Evolutionary conservation across 2,888 invertebrate genomes (phyloP).

Genomic region (Sinodicranocentrus sp.): DNA sequence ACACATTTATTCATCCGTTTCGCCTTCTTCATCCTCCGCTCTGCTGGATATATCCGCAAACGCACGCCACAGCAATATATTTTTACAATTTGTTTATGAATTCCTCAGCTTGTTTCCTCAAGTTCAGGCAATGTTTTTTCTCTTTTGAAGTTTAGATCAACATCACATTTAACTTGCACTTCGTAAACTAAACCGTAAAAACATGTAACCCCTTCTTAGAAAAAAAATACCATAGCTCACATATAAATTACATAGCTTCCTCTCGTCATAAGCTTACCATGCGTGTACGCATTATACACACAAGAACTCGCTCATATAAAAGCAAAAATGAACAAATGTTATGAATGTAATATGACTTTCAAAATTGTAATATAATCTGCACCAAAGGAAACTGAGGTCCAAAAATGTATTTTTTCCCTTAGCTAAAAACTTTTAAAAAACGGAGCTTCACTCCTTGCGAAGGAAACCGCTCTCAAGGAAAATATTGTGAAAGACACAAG

Average conservation of each 20-base stretch:
- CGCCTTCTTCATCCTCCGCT: too few species aligned
- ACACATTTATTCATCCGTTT: too few species aligned
- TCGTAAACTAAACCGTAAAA: slow-evolving; percentile 12
- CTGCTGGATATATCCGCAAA: slow-evolving; percentile 3
- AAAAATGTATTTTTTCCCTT: neutral
- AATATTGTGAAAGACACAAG: neutral
- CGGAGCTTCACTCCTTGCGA: neutral
- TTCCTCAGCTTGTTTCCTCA: neutral
- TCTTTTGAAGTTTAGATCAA: slow-evolving; percentile 12
- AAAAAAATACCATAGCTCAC: too few species aligned
- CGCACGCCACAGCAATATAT: neutral
- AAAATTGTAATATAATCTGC: slow-evolving; percentile 30
- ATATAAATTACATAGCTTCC: too few species aligned
- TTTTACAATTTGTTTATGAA: slow-evolving; percentile 10
- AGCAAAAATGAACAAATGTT: too few species aligned
- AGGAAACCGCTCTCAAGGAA: neutral
- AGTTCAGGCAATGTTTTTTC: slow-evolving; percentile 6
- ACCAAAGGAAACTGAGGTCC: slow-evolving; percentile 42
- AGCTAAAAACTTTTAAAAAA: too few species aligned
- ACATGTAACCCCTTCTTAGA: neutral
- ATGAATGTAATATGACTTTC: too few species aligned
- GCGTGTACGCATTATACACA: too few species aligned
- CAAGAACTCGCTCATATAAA: too few species aligned
- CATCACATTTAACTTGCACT: slow-evolving; percentile 3
- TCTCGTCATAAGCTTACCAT: too few species aligned